Percentiles rank a stretch among this genome's conserved stretches.
Conservation (phyloP, 2,113 vertebrate species). For the Prionailurus viverrinus region DNA sequence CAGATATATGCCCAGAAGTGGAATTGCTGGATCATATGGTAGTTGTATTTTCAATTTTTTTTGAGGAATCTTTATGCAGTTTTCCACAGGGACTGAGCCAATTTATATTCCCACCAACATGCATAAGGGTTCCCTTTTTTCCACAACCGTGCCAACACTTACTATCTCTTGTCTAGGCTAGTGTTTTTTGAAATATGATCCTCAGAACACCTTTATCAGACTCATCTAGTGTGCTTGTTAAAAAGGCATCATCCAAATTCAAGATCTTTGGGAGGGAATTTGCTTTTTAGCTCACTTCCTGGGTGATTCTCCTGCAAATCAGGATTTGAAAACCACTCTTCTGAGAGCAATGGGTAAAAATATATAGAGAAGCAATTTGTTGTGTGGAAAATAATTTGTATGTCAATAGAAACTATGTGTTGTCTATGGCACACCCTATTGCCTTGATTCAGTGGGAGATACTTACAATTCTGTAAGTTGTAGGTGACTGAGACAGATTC, state of each 20-base stretch:
- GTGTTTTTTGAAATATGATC: neutral
- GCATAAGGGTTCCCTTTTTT: neutral
- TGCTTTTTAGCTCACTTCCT: conserved; percentile 9
- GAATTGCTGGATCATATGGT: neutral
- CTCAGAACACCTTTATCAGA: neutral
- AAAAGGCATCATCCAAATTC: neutral
- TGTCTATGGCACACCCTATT: neutral
- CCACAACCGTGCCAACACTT: neutral
- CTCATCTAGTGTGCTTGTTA: neutral
- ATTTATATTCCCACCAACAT: neutral
- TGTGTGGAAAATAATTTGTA: conserved; percentile 25
- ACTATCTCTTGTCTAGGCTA: neutral
- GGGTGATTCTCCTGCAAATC: neutral
- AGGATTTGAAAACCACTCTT: neutral
- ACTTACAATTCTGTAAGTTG: neutral
- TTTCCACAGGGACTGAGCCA: neutral
- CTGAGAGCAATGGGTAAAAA: neutral
- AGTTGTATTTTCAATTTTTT: neutral
- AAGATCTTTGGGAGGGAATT: neutral
- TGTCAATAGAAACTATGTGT: neutral
- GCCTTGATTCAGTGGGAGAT: neutral
- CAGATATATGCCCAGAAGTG: neutral
- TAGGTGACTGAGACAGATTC: neutral
- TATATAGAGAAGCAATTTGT: neutral
- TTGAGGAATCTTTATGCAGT: neutral